These are phyloP conservation scores for Lagenorhynchus albirostris DNA, from an alignment of 2,113 vertebrate species.

Conservation along the genomic window DNA sequence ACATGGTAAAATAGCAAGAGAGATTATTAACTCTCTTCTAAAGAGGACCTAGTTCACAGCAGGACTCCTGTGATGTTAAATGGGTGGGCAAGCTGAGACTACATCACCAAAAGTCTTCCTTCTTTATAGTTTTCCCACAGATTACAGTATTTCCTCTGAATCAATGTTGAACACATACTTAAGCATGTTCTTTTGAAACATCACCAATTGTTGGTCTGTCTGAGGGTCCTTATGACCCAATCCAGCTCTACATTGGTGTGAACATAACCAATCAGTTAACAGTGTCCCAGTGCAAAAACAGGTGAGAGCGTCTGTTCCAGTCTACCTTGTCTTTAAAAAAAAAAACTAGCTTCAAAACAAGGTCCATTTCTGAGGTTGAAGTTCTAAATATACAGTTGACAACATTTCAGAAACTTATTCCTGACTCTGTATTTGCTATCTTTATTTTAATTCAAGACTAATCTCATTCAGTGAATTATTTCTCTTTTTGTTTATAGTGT, in stretches of 20 bases:
- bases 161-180: background rate
- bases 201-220: background rate
- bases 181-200: background rate
- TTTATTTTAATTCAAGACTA: background rate
- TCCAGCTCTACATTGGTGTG: background rate
- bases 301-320: background rate
- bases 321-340: background rate
- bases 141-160: background rate
- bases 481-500: background rate
- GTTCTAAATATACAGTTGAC: background rate
- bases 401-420: background rate
- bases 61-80: background rate
- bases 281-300: background rate
- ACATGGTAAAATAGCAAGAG: background rate
- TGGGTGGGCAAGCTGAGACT: background rate
- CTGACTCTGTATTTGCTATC: background rate
- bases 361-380: background rate
- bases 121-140: background rate
- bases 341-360: background rate
- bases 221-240: background rate
- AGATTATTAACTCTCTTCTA: background rate
- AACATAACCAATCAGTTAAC: background rate
- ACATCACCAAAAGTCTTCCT: background rate
- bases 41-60: background rate
- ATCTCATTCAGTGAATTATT: background rate